These are phyloP conservation scores for Cremastinae sp. DNA, from an alignment of 2,888 invertebrate genomes.

Conservation along the genomic window DNA sequence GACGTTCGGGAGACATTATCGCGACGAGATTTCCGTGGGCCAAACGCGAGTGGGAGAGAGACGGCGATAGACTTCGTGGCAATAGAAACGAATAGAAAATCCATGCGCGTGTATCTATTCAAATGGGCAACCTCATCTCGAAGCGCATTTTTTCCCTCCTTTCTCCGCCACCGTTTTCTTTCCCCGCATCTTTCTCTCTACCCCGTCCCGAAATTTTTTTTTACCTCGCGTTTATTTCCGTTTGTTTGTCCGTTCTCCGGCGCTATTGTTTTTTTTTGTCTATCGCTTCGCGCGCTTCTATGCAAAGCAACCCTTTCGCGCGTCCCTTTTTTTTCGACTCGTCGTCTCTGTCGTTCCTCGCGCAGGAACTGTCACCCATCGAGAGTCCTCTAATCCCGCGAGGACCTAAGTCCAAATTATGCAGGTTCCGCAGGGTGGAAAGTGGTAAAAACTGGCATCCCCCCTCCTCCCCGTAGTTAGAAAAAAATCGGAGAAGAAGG, in stretches of 20 bases:
- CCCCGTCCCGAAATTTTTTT: constrained; percentile 66
- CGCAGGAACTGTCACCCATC: constrained; percentile 54
- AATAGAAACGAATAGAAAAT: constrained; percentile 48
- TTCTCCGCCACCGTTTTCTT: constrained; percentile 47
- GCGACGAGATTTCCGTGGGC: constrained; percentile 16
- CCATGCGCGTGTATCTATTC: constrained; percentile 70
- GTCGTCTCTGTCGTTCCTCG: constrained; percentile 59
- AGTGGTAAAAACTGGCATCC: constrained; percentile 39
- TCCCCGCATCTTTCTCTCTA: constrained; percentile 47
- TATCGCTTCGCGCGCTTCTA: constrained; percentile 62
- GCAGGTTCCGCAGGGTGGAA: constrained; percentile 55
- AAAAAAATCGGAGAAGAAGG: constrained; percentile 31
- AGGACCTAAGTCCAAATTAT: constrained; percentile 61
- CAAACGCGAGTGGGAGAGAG: constrained; percentile 13
- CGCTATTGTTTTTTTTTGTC: constrained; percentile 62
- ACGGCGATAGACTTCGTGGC: constrained; percentile 22
- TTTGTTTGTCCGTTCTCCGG: constrained; percentile 73
- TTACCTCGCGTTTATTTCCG: constrained; percentile 70
- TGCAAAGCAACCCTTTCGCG: constrained; percentile 77
- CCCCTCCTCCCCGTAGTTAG: constrained; percentile 19
- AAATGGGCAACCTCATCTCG: constrained; percentile 71
- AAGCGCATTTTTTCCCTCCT: constrained; percentile 34
- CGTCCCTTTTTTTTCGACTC: constrained; percentile 57
- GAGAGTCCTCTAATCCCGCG: constrained; percentile 49
- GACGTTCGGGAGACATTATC: constrained; percentile 32